Percentiles rank a stretch among this genome's conserved stretches.
Conservation (phyloP, 2,113 vertebrate genomes). For the Isurus oxyrinchus region DNA sequence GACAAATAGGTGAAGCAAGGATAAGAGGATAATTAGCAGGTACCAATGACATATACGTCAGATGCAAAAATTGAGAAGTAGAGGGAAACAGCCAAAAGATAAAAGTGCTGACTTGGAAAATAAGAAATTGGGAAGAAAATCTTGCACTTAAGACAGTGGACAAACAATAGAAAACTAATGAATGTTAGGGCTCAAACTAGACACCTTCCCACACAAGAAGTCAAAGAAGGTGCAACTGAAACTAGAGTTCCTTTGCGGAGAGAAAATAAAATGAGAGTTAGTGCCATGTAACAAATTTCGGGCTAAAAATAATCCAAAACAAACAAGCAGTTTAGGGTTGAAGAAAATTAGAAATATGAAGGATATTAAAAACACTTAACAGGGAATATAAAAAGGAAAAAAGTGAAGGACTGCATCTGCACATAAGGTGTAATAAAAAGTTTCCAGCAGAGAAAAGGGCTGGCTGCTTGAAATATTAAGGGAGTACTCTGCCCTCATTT, state of each 20-base stretch:
- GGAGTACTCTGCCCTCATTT: background rate
- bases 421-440: background rate
- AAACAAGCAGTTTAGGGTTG: background rate
- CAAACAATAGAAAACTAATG: background rate
- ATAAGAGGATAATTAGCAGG: background rate
- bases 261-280: background rate
- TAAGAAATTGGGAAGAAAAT: background rate
- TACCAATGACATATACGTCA: background rate
- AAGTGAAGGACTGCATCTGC: background rate
- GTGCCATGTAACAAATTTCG: background rate
- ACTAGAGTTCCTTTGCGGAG: background rate
- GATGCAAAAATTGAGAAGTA: background rate
- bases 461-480: background rate
- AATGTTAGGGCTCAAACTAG: background rate
- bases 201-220: background rate
- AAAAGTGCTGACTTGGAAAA: background rate
- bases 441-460: background rate
- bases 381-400: background rate
- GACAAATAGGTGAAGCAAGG: background rate
- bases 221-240: background rate
- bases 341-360: background rate
- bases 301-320: background rate
- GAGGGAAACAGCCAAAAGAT: background rate
- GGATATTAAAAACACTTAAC: background rate
- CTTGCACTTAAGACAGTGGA: background rate